Conservation (phyloP, 2,888 invertebrate species). For the Xylota segnis region DNA sequence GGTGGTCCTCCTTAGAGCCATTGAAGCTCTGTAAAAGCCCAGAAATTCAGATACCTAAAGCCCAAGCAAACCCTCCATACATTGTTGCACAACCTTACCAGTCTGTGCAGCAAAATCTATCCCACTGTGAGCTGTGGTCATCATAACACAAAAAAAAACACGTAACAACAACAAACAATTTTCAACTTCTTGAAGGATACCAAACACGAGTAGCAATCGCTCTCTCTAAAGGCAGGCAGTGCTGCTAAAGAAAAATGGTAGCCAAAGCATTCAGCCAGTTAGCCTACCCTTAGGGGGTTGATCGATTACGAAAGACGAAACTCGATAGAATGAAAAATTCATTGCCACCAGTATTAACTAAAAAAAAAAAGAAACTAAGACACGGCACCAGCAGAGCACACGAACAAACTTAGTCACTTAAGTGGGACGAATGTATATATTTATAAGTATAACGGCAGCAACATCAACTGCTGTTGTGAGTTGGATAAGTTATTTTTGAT, state of each 20-base stretch:
- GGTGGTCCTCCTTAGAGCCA: no score
- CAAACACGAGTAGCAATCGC: conserved; percentile 68
- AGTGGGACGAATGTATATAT: conserved; percentile 43
- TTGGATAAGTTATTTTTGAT: conserved; percentile 60
- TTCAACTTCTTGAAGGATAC: conserved; percentile 14
- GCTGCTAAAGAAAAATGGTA: conserved; percentile 42
- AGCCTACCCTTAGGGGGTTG: conserved; percentile 76
- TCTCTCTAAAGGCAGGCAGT: no score
- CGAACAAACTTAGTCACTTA: conserved; percentile 46
- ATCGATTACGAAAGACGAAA: conserved; percentile 73
- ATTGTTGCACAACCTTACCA: conserved; percentile 41
- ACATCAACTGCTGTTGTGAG: conserved; percentile 31
- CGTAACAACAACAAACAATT: conserved; percentile 13
- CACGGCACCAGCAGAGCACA: conserved; percentile 18
- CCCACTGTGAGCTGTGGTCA: conserved; percentile 70
- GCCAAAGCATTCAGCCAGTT: conserved; percentile 52
- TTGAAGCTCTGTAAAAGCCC: no score
- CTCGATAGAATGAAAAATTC: conserved; percentile 71
- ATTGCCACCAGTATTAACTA: conserved; percentile 73
- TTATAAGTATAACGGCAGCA: neutral
- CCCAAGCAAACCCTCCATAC: no score
- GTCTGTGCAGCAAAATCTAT: conserved; percentile 46
- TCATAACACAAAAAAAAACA: conserved; percentile 25
- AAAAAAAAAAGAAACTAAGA: neutral
- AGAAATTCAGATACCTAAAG: no score